Evolutionary conservation across 1,140 invertebrate species (phyloP).

Genomic region (Popillia japonica): DNA sequence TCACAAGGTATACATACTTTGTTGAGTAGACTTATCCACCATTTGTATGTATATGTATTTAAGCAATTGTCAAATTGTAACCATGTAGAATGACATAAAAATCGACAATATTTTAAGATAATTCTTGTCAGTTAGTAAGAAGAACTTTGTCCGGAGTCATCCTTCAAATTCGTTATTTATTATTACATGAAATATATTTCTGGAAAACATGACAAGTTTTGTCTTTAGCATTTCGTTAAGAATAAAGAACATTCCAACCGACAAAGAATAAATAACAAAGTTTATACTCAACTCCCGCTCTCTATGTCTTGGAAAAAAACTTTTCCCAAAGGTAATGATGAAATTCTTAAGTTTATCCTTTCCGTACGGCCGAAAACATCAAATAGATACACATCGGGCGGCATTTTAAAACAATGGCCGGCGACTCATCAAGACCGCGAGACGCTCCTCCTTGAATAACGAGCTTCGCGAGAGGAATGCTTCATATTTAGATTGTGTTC

Average conservation of each 20-base stretch:
- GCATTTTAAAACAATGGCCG: conserved; percentile 51
- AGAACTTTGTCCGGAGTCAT: too few species aligned
- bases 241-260: neutral
- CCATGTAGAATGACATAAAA: too few species aligned
- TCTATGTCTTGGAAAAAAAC: neutral
- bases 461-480: conserved; percentile 42
- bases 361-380: conserved; percentile 46
- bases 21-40: too few species aligned
- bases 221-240: neutral
- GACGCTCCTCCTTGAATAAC: conserved; percentile 16
- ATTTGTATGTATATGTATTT: too few species aligned
- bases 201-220: neutral
- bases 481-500: conserved; percentile 54
- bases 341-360: conserved; percentile 55
- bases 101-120: too few species aligned
- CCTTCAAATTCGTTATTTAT: too few species aligned
- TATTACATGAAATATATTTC: too few species aligned
- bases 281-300: neutral
- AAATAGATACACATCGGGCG: conserved; percentile 48
- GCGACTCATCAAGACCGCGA: conserved; percentile 6
- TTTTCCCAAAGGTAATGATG: conserved; percentile 48
- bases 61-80: too few species aligned
- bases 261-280: conserved; percentile 23
- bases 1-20: too few species aligned
- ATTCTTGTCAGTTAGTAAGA: too few species aligned